Evolutionary conservation across 2,797 vertebrate species (phyloP).

Genomic region (Microctenopoma lineatum): DNA sequence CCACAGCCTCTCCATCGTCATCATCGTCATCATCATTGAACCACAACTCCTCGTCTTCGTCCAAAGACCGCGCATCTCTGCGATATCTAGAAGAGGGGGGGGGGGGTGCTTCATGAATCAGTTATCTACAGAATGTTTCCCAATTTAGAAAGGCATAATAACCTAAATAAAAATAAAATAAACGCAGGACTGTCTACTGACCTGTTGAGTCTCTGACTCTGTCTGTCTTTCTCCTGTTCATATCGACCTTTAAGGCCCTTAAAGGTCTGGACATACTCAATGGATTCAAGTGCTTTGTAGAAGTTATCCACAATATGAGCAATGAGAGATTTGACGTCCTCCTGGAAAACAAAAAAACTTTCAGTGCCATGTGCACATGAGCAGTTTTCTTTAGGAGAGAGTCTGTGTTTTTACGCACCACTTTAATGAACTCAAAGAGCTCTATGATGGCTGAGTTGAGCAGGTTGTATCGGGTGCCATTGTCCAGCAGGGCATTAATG

Average conservation of each 20-base stretch:
- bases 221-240: conserved; percentile 96
- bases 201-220: conserved; percentile 96
- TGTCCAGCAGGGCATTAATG: conserved; percentile 97
- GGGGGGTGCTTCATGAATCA: not conserved
- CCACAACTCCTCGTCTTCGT: conserved; percentile 98
- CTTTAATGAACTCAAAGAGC: conserved; percentile 98
- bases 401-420: conserved; percentile 84
- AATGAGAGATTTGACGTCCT: conserved; percentile 97
- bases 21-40: conserved; percentile 98
- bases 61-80: conserved; percentile 91
- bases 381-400: not conserved
- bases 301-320: conserved; percentile 99
- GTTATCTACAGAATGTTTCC: not conserved
- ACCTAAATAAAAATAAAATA: not conserved
- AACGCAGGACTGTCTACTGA: conserved; percentile 54
- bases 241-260: conserved; percentile 98
- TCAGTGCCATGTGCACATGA: not conserved
- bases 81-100: conserved; percentile 85
- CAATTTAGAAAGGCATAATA: not conserved
- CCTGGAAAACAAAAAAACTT: conserved; percentile 77
- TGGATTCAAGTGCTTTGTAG: conserved; percentile 98
- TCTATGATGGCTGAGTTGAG: conserved; percentile 98
- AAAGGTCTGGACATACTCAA: conserved; percentile 99
- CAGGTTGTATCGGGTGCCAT: conserved; percentile 97
- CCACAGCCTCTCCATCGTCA: conserved; percentile 91